Conservation (phyloP, 2,888 invertebrate genomes). For the Spodoptera picta region DNA sequence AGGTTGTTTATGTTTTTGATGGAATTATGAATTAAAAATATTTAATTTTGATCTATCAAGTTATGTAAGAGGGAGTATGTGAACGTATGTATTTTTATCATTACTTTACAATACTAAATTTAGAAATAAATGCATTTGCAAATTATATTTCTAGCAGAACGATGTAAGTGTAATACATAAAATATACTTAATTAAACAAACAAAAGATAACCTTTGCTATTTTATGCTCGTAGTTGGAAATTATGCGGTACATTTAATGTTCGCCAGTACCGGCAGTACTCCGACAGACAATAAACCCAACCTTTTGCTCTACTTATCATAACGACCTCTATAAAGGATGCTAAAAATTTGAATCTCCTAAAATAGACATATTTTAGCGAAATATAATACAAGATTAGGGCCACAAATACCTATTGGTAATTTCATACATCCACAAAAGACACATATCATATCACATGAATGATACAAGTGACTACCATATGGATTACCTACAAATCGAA, state of each 20-base stretch:
- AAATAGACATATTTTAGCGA: conserved; percentile 12
- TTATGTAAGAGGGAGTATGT: conserved; percentile 34
- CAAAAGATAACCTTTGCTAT: conserved; percentile 6
- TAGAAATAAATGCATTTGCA: no score
- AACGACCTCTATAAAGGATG: conserved; percentile 37
- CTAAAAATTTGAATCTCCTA: conserved; percentile 14
- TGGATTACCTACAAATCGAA: no score
- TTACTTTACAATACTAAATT: no score
- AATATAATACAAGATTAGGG: background rate
- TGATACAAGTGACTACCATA: no score
- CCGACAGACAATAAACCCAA: conserved; percentile 35
- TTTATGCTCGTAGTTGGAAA: conserved; percentile 10
- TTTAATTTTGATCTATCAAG: conserved; percentile 3
- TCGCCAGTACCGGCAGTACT: conserved; percentile 19
- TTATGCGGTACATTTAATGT: conserved; percentile 6
- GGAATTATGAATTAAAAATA: conserved; percentile 30
- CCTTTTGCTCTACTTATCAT: conserved; percentile 28
- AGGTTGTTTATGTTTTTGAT: conserved; percentile 21
- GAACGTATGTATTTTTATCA: no score
- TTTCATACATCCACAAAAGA: no score
- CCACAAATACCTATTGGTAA: background rate
- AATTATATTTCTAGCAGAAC: no score
- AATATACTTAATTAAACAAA: no score
- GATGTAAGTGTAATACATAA: no score
- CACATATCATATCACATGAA: no score